Percentiles rank a stretch among this genome's conserved stretches.
Evolutionary conservation across 30 jellyfish, hydroid and myxozoan species (phyloP).

Genomic region (Turritopsis dohrnii): DNA sequence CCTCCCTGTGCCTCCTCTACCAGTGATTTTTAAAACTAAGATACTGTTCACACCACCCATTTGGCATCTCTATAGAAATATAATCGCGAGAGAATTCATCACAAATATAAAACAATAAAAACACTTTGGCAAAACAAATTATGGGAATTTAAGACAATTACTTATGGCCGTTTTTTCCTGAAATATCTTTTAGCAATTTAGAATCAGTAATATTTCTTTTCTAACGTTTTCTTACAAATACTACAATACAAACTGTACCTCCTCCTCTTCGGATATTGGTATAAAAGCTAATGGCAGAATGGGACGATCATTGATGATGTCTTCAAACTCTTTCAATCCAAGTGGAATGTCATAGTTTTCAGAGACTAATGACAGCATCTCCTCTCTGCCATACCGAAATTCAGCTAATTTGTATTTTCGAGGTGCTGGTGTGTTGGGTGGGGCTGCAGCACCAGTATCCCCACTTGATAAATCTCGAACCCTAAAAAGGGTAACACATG

Average conservation of each 20-base stretch:
- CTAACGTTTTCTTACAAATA: too few species aligned
- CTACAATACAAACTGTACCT: conserved; percentile 41
- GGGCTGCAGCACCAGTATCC: conserved; percentile 60
- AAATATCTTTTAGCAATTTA: too few species aligned
- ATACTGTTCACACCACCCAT: conserved; percentile 97
- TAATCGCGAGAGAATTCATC: not conserved
- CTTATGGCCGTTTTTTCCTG: too few species aligned
- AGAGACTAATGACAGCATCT: conserved; percentile 79
- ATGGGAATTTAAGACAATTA: not conserved
- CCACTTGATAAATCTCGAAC: conserved; percentile 96
- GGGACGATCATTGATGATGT: conserved; percentile 62
- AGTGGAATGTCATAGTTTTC: conserved; percentile 61
- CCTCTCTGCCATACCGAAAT: conserved; percentile 97
- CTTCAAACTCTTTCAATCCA: conserved; percentile 79
- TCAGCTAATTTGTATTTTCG: conserved; percentile 92
- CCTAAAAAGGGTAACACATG: conserved; percentile 44
- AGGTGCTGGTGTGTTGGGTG: conserved; percentile 59
- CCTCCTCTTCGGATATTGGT: conserved; percentile 93
- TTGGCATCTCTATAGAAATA: conserved; percentile 58
- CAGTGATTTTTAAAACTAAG: conserved; percentile 67
- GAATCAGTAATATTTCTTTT: too few species aligned
- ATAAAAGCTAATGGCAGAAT: conserved; percentile 81
- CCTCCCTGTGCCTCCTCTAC: conserved; percentile 59
- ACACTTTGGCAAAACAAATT: not conserved
- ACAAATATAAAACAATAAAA: not conserved